Evolutionary conservation across 1,140 invertebrate species (phyloP).

Genomic region (Apis dorsata): DNA sequence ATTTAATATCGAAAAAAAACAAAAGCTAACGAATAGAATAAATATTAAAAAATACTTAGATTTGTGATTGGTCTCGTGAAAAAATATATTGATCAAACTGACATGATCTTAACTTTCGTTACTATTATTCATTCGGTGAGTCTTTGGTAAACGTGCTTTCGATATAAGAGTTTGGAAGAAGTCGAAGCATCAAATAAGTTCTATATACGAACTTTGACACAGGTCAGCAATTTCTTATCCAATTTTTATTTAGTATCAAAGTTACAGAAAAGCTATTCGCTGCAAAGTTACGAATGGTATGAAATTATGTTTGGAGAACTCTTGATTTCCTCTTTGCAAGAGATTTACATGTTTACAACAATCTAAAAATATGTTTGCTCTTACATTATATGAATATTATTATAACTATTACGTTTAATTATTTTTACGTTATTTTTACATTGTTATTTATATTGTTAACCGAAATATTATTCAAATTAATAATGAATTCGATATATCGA

Average conservation of each 20-base stretch:
- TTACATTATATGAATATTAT: not conserved
- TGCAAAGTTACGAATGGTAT: conserved; percentile 23
- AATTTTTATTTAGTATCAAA: conserved; percentile 35
- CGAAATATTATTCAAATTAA: not conserved
- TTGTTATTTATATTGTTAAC: not conserved
- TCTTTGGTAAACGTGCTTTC: conserved; percentile 21
- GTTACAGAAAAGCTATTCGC: conserved; percentile 23
- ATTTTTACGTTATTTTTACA: not conserved
- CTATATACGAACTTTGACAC: conserved; percentile 47
- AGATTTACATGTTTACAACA: conserved; percentile 11
- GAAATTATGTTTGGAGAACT: conserved; percentile 30
- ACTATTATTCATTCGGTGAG: conserved; percentile 18
- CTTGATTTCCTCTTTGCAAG: not conserved
- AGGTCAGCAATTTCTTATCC: conserved; percentile 33
- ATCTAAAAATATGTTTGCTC: not conserved
- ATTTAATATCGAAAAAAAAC: too few species aligned
- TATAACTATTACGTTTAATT: not conserved
- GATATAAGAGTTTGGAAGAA: conserved; percentile 43
- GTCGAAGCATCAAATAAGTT: conserved; percentile 32
- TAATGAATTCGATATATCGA: not conserved
- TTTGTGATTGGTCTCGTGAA: conserved; percentile 2
- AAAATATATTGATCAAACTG: conserved; percentile 38
- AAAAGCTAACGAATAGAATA: too few species aligned
- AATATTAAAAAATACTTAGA: not conserved
- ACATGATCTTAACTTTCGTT: conserved; percentile 47